Percentiles rank a stretch among this genome's conserved stretches.
Evolutionary conservation across 2,113 vertebrate species (phyloP).

Genomic region (Pelobates fuscus): DNA sequence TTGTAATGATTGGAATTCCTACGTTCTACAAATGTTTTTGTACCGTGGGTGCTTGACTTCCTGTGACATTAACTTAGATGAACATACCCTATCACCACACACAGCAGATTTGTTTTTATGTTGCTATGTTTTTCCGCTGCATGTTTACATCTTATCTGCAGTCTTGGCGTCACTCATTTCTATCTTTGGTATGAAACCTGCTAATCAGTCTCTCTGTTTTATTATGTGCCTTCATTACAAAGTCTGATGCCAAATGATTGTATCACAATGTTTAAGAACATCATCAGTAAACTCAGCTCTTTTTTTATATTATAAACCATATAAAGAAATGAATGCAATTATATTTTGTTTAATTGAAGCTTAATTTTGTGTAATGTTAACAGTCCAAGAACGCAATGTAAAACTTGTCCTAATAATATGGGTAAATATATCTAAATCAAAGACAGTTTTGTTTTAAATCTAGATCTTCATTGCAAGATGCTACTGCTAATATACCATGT

Average conservation of each 20-base stretch:
- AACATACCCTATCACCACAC: conserved; percentile 35
- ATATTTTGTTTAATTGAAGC: not conserved
- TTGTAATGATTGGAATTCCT: conserved; percentile 62
- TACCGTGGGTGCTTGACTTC: conserved; percentile 43
- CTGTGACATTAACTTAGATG: conserved; percentile 21
- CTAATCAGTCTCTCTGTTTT: conserved; percentile 40
- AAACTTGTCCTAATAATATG: too few relatives aligned
- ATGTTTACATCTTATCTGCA: conserved; percentile 48
- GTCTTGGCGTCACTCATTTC: conserved; percentile 30
- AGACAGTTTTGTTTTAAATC: too few relatives aligned
- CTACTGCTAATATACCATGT: too few relatives aligned
- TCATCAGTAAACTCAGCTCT: conserved; percentile 34
- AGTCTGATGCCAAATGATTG: conserved; percentile 33
- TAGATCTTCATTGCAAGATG: too few relatives aligned
- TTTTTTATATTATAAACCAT: conserved; percentile 10
- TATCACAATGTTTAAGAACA: conserved; percentile 50
- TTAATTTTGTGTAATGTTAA: not conserved
- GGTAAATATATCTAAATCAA: too few relatives aligned
- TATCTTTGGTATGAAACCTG: conserved; percentile 36
- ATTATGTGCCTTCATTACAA: conserved; percentile 27
- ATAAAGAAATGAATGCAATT: conserved; percentile 33
- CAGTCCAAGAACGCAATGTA: too few relatives aligned
- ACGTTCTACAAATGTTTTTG: conserved; percentile 25
- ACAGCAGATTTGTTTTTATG: conserved; percentile 43
- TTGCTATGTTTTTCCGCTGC: conserved; percentile 44